Percentiles rank a stretch among this genome's conserved stretches.
phyloP scores from a whole-genome alignment of 2,113 vertebrate species.

The Oreotrochilus melanogaster region DNA sequence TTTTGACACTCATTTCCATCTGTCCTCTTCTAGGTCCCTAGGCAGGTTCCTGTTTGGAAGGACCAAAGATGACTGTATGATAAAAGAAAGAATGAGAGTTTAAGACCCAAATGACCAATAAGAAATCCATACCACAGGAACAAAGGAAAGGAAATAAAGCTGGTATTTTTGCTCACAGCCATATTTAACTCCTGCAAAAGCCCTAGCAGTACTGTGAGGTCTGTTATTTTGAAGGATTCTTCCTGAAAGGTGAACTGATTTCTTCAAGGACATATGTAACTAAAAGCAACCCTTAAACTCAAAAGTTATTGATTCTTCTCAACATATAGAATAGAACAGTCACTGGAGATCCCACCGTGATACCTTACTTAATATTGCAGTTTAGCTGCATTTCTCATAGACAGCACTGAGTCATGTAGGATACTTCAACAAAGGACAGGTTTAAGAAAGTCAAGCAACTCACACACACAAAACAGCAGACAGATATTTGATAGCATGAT shows the following conservation, averaged over 20 bases:
- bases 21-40: neutral
- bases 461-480: neutral
- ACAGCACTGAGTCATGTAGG: neutral
- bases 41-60: neutral
- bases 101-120: neutral
- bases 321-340: neutral
- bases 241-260: neutral
- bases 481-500: neutral
- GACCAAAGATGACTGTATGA: neutral
- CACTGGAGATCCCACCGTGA: neutral
- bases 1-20: neutral
- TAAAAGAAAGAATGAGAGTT: neutral
- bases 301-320: neutral
- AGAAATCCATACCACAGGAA: neutral
- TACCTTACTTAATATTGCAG: neutral
- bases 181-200: neutral
- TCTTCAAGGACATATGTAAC: neutral
- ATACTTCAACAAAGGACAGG: neutral
- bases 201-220: neutral
- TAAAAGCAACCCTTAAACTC: neutral
- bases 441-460: neutral
- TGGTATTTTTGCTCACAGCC: neutral
- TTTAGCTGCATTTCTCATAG: neutral
- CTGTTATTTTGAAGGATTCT: neutral
- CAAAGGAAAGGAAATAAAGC: neutral